A percentile compares a stretch with the other conserved stretches of the same genome.
phyloP scores from a whole-genome alignment of 1,140 invertebrate genomes.

The Antheraea mylitta region DNA sequence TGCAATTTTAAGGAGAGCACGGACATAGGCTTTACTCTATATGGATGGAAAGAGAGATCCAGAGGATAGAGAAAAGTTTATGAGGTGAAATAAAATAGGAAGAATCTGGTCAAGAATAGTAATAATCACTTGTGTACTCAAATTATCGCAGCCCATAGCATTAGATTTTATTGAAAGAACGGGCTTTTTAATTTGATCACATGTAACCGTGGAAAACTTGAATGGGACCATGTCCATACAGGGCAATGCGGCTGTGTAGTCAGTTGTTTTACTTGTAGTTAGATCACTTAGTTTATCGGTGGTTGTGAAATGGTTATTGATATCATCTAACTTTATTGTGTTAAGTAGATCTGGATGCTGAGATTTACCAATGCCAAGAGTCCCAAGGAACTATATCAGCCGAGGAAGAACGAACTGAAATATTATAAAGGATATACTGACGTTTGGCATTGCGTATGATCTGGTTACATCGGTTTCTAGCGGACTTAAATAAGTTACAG shows the following conservation, averaged over 20 bases:
- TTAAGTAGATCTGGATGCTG: conserved; percentile 10
- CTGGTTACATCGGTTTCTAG: too few relatives aligned
- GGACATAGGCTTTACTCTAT: conserved; percentile 7
- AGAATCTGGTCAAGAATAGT: conserved; percentile 12
- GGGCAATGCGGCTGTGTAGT: background rate
- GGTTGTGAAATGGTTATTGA: background rate
- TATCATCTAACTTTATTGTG: conserved; percentile 6
- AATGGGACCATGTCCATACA: background rate
- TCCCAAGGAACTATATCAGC: conserved; percentile 13
- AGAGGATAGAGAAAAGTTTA: conserved; percentile 11
- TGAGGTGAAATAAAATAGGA: conserved; percentile 3
- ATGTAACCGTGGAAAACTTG: background rate
- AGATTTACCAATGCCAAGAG: conserved; percentile 11
- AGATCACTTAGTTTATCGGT: background rate
- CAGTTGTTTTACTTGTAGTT: background rate
- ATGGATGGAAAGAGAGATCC: background rate
- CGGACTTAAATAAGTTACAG: too few relatives aligned
- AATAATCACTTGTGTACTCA: conserved; percentile 14
- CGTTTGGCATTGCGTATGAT: too few relatives aligned
- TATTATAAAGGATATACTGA: too few relatives aligned
- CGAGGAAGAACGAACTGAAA: background rate
- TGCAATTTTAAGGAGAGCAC: conserved; percentile 6
- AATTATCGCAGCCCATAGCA: conserved; percentile 7
- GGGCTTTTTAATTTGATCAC: background rate
- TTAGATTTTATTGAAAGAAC: conserved; percentile 14